Percentiles rank a stretch among this genome's conserved stretches.
Conservation (phyloP, 2,113 vertebrate genomes). For the Rhabdomys dilectus region DNA sequence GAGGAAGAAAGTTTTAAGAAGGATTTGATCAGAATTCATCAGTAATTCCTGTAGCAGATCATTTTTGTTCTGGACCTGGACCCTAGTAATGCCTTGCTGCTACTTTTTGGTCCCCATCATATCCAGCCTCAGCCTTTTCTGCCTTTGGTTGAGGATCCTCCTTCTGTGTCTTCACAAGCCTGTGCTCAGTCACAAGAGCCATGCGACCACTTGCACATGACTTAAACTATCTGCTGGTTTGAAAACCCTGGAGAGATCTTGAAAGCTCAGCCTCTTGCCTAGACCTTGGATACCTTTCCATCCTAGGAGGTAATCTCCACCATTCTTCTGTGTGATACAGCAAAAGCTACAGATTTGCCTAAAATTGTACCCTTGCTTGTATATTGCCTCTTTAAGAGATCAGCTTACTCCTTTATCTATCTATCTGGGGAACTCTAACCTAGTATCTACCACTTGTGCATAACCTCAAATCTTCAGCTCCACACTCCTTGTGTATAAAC, state of each 20-base stretch:
- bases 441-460: not conserved
- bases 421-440: not conserved
- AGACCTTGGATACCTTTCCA: not conserved
- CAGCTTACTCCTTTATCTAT: not conserved
- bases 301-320: not conserved
- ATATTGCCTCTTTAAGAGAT: not conserved
- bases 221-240: not conserved
- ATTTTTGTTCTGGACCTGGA: not conserved
- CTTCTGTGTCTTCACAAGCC: not conserved
- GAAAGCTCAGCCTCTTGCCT: not conserved
- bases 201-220: not conserved
- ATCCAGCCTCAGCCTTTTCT: not conserved
- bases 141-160: too few species aligned
- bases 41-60: constrained; percentile 6
- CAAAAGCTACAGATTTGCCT: constrained; percentile 14
- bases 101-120: not conserved
- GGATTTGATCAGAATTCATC: constrained; percentile 23
- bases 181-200: not conserved
- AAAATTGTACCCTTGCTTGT: not conserved
- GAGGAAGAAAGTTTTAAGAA: not conserved
- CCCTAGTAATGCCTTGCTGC: not conserved
- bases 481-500: not conserved
- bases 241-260: not conserved
- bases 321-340: not conserved
- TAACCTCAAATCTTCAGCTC: not conserved